Evolutionary conservation across 2,797 vertebrate species (phyloP).

Genomic region (Esox lucius): DNA sequence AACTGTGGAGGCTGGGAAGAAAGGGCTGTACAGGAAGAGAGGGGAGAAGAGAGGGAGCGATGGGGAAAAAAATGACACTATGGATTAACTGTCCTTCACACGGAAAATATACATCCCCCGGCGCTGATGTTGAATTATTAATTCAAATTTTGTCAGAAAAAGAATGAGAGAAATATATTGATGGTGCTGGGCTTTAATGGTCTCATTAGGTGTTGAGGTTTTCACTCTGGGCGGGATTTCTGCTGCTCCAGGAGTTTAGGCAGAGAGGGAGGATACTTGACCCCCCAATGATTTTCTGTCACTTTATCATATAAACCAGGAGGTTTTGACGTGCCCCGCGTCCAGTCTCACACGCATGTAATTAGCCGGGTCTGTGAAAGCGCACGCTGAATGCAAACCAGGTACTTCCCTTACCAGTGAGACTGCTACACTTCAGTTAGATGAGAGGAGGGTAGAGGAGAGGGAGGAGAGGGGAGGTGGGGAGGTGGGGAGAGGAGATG

Average conservation of each 20-base stretch:
- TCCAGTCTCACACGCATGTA: constrained; percentile 59
- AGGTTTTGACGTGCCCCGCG: constrained; percentile 53
- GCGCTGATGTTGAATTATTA: constrained; percentile 84
- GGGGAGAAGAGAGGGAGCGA: constrained; percentile 37
- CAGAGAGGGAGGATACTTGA: constrained; percentile 70
- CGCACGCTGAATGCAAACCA: constrained; percentile 72
- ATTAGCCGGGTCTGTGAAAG: constrained; percentile 74
- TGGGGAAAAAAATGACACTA: constrained; percentile 60
- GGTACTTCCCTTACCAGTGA: constrained; percentile 42
- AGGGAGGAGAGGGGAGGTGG: no score
- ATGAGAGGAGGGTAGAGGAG: no score
- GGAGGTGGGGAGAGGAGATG: no score
- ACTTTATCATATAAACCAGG: constrained; percentile 82
- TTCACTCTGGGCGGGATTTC: constrained; percentile 68
- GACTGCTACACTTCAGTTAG: constrained; percentile 9
- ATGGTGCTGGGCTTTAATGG: constrained; percentile 79
- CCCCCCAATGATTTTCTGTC: constrained; percentile 81
- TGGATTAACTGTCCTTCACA: constrained; percentile 89
- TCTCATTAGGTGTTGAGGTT: constrained; percentile 80
- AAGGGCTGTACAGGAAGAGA: constrained; percentile 15
- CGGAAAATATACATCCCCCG: constrained; percentile 83
- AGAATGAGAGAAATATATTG: constrained; percentile 81
- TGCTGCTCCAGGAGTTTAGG: constrained; percentile 73
- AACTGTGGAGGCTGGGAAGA: constrained; percentile 30
- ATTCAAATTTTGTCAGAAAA: constrained; percentile 81